Percentiles rank a stretch among this genome's conserved stretches.
phyloP scores from a whole-genome alignment of 2,797 vertebrate genomes.

The Bothrops alternatus region DNA sequence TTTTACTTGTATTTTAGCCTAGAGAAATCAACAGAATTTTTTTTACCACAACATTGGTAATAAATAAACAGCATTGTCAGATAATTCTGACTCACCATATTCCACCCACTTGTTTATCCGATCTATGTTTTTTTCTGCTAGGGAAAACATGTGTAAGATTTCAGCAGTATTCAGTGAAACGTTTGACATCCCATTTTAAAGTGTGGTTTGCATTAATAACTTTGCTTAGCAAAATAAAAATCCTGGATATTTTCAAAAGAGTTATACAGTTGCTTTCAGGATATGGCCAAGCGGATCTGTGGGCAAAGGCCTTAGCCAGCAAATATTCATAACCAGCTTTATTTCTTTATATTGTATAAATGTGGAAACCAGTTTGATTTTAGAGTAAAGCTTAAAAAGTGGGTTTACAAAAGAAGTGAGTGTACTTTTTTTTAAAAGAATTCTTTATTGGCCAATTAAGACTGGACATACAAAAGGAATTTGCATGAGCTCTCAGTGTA shows the following conservation, averaged over 20 bases:
- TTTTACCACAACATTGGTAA: neutral
- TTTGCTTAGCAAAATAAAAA: neutral
- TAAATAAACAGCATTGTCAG: neutral
- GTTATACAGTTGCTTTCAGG: neutral
- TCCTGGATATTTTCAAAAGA: neutral
- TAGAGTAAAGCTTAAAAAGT: neutral
- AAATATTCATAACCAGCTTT: neutral
- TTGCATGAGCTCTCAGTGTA: too few relatives aligned
- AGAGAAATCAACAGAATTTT: neutral
- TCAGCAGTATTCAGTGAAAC: neutral
- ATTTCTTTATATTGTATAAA: neutral
- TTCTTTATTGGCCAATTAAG: too few relatives aligned
- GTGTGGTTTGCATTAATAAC: neutral
- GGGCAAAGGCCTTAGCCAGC: too few relatives aligned
- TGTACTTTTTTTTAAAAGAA: too few relatives aligned
- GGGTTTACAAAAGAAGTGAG: neutral
- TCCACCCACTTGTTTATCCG: neutral
- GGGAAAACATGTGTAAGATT: neutral
- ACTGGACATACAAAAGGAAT: too few relatives aligned
- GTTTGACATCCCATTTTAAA: neutral
- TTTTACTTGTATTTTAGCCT: neutral
- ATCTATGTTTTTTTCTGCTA: neutral
- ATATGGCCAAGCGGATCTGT: neutral
- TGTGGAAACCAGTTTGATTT: neutral
- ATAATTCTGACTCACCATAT: neutral